A percentile compares a stretch with the other conserved stretches of the same genome.
Evolutionary conservation across 2,797 vertebrate genomes (phyloP).

Genomic region (Anisognathus igniventris): DNA sequence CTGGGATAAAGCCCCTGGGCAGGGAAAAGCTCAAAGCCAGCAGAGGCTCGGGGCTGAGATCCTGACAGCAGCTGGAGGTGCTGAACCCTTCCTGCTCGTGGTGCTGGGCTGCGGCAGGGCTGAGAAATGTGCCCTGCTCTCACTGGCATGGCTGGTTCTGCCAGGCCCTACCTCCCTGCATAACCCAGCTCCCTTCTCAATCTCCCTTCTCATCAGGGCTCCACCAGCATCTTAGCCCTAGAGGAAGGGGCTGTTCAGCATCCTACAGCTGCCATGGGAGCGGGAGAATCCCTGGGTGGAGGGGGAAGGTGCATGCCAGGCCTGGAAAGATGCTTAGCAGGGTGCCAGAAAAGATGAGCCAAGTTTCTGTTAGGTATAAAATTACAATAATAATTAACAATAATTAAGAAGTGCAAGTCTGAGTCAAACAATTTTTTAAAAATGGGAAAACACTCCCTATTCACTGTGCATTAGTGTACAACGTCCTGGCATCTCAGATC

Average conservation of each 20-base stretch:
- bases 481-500: neutral
- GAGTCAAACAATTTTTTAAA: neutral
- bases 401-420: neutral
- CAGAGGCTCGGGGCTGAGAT: neutral
- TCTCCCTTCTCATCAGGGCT: neutral
- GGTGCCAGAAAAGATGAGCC: neutral
- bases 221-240: neutral
- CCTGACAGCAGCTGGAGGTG: neutral
- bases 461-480: fast-evolving
- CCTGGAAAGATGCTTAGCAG: neutral
- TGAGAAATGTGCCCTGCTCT: neutral
- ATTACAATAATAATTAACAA: neutral
- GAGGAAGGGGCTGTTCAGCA: neutral
- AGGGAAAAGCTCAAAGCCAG: neutral
- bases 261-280: fast-evolving
- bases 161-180: too few relatives aligned
- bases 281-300: fast-evolving
- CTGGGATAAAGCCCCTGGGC: neutral
- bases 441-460: fast-evolving
- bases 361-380: neutral
- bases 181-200: neutral
- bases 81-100: fast-evolving
- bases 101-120: fast-evolving
- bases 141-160: fast-evolving
- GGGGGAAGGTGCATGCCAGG: neutral